Percentiles rank a stretch among this genome's conserved stretches.
Conservation (phyloP, 2,888 invertebrate genomes). For the Latrodectus hesperus region DNA sequence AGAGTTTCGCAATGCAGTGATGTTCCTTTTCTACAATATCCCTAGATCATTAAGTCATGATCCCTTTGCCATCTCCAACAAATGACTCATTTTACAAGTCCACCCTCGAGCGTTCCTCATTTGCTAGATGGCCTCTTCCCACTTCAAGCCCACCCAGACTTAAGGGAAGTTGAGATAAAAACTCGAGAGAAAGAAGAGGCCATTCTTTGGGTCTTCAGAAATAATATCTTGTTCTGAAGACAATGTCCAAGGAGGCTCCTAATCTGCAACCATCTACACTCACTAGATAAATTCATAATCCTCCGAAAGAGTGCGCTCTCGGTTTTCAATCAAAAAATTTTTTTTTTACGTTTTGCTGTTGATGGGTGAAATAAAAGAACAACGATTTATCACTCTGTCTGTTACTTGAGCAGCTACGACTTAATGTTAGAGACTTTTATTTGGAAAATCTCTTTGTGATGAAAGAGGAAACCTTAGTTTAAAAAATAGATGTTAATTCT, state of each 20-base stretch:
- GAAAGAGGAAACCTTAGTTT: not conserved
- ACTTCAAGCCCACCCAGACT: conserved; percentile 20
- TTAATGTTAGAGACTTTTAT: not conserved
- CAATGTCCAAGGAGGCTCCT: conserved; percentile 27
- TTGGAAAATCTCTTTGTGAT: not conserved
- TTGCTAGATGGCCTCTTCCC: not conserved
- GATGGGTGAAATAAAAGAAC: not conserved
- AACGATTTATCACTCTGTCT: conserved; percentile 26
- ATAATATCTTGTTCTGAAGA: conserved; percentile 16
- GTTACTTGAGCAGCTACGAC: not conserved
- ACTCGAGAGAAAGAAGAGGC: conserved; percentile 4
- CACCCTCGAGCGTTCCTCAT: not conserved
- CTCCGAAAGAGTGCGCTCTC: conserved; percentile 11
- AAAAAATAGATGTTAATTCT: too few relatives aligned
- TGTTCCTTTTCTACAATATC: too few relatives aligned
- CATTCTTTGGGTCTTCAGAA: conserved; percentile 6
- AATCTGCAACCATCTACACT: conserved; percentile 37
- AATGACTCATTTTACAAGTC: conserved; percentile 3
- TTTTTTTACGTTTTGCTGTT: not conserved
- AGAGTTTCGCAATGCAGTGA: too few relatives aligned
- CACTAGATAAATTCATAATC: conserved; percentile 3
- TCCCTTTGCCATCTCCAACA: not conserved
- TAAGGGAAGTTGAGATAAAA: conserved; percentile 10
- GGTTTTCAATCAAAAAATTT: not conserved
- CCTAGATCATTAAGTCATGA: too few relatives aligned